These are phyloP conservation scores for Alectura lathami DNA, from an alignment of 2,113 vertebrate genomes.

Conservation along the genomic window DNA sequence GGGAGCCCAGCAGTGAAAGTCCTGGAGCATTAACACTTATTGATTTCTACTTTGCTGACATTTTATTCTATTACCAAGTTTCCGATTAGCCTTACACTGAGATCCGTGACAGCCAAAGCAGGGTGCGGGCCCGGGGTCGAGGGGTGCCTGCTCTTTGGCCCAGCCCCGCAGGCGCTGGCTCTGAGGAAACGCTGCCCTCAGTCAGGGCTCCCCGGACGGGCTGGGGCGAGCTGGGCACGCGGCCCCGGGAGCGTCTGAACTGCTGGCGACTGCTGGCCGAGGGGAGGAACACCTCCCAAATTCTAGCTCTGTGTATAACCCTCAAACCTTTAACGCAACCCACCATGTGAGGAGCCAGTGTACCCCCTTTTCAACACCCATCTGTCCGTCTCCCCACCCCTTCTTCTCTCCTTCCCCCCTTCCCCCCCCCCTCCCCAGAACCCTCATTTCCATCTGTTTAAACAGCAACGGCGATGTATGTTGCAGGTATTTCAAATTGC, in stretches of 20 bases:
- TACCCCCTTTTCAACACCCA: not conserved
- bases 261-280: not conserved
- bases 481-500: constrained; percentile 76
- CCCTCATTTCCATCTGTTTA: constrained; percentile 78
- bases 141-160: not conserved
- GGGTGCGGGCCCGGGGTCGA: not conserved
- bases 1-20: constrained; percentile 72
- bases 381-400: not conserved
- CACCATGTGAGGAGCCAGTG: not conserved
- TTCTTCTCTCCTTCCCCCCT: not conserved
- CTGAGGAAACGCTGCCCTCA: not conserved
- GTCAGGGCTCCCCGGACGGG: not conserved
- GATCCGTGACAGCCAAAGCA: not conserved
- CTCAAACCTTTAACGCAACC: not conserved
- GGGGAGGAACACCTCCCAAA: not conserved
- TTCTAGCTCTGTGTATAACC: not conserved
- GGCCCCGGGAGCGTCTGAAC: not conserved
- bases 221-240: accelerated
- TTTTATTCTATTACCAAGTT: constrained; percentile 77
- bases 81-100: constrained; percentile 70
- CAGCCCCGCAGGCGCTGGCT: not conserved
- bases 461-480: constrained; percentile 62
- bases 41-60: constrained; percentile 74
- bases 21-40: constrained; percentile 67
- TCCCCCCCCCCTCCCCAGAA: not conserved